Evolutionary conservation across 2,113 vertebrate genomes (phyloP).

Genomic region (human (Homo sapiens)): DNA sequence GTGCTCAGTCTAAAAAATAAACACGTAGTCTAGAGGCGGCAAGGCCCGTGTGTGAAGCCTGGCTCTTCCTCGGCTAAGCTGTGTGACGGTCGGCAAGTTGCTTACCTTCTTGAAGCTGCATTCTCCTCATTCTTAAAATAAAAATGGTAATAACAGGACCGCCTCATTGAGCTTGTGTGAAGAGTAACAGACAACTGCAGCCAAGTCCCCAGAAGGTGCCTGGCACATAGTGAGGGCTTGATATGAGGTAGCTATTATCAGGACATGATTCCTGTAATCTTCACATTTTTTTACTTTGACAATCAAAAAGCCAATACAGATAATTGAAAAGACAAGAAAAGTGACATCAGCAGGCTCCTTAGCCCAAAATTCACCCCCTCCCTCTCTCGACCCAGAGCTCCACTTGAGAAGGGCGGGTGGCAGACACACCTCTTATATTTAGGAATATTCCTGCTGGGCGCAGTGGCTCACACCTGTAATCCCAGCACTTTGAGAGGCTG

Average conservation of each 20-base stretch:
- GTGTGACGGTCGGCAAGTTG: neutral
- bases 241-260: accelerated
- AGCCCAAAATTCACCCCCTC: accelerated
- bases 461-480: too few species aligned
- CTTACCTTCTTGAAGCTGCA: neutral
- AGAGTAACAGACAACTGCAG: accelerated
- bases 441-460: neutral
- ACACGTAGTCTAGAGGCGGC: accelerated
- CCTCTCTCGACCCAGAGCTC: neutral
- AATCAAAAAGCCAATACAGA: neutral
- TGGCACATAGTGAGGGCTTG: accelerated
- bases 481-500: too few species aligned
- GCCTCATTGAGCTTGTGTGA: accelerated
- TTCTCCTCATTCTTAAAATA: neutral
- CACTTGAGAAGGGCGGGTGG: neutral
- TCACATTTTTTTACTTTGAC: neutral
- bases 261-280: neutral
- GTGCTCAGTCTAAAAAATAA: neutral
- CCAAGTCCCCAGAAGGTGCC: accelerated
- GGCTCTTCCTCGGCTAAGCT: neutral
- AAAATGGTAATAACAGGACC: accelerated
- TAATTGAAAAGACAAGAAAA: neutral
- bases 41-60: neutral
- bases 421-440: accelerated
- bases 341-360: accelerated